Evolutionary conservation across 2,797 vertebrate genomes (phyloP).

Genomic region (Paratrypauchen microcephalus): DNA sequence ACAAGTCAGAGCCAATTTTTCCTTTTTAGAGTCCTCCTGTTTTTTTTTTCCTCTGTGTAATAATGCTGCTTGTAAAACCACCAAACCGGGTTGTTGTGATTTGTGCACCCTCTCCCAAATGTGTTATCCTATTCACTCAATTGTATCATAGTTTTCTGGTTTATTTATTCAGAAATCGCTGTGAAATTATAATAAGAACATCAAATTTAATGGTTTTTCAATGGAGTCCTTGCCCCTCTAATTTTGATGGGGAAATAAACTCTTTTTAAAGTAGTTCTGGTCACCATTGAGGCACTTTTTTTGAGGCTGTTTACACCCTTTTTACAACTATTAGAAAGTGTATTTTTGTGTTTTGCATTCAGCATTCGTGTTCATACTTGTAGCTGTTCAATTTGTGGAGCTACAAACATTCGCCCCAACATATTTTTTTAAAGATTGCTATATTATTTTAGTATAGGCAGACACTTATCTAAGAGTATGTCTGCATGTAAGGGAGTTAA

Average conservation of each 20-base stretch:
- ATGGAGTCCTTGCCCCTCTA: neutral
- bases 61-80: slow-evolving; percentile 1
- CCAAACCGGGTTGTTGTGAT: neutral
- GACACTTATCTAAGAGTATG: neutral
- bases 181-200: neutral
- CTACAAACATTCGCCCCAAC: neutral
- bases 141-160: neutral
- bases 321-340: neutral
- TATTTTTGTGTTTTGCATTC: neutral
- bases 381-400: neutral
- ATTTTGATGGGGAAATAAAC: neutral
- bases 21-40: neutral
- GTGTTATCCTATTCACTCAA: neutral
- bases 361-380: too few relatives aligned
- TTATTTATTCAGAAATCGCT: slow-evolving; percentile 1
- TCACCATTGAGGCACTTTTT: slow-evolving; percentile 4
- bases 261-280: neutral
- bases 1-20: neutral
- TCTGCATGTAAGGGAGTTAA: neutral
- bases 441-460: slow-evolving; percentile 4
- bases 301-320: neutral
- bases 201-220: slow-evolving; percentile 1
- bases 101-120: neutral
- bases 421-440: neutral
- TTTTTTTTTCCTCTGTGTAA: neutral